Base-by-base conservation (phyloP, 2,113 vertebrate genomes). In the Nematolebias whitei region DNA sequence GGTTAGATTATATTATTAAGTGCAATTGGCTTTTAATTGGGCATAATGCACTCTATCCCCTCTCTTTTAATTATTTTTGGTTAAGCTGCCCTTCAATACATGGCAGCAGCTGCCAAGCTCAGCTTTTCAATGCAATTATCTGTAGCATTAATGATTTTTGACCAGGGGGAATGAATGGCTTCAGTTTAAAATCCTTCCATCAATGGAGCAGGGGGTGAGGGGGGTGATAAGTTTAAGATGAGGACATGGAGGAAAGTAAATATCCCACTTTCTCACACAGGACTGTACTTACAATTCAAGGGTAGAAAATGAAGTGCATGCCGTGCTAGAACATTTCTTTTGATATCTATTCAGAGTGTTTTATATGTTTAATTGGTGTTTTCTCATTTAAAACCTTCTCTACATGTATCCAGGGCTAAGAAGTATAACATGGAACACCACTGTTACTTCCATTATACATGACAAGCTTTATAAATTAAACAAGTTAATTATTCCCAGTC, bases 11-110 rank as follows among this genome's bases (percentile, higher is more conserved):
- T 83, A 79, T 90, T 87, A 88, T 89, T 89, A 79, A 85, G 75
- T 77, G 83, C 86, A 85, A 91, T 87, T 89, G 87, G 67, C 75
- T 91, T 91, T 89, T 89, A 92, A 91, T 89, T 90, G 87, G 72
- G 62, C 81, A 82, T 86, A 85, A 89, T 85, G 88, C 79, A 89
- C 84, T 88, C 80, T 66, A 76, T 88, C 85, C 83, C 79, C 56
- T 80, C 74, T 88, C 74, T 81, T 90, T 86, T 90, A 90, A 91
- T 91, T 87, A 85, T 76, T 79, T 89, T 85, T 87, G 83, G 74
- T 77, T 80, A 83, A 87, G 80, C 84, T 79, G 79, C 67, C 80
- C 69, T 83, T 88, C 80, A 84, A 78, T 87, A 82, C 76, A 79
- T 80, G 79, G 78, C 79, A 78, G 68, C 63, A 63, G 84, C 74